These are phyloP conservation scores for Lophura nycthemera DNA, from an alignment of 2,113 vertebrate genomes.

Conservation along the genomic window DNA sequence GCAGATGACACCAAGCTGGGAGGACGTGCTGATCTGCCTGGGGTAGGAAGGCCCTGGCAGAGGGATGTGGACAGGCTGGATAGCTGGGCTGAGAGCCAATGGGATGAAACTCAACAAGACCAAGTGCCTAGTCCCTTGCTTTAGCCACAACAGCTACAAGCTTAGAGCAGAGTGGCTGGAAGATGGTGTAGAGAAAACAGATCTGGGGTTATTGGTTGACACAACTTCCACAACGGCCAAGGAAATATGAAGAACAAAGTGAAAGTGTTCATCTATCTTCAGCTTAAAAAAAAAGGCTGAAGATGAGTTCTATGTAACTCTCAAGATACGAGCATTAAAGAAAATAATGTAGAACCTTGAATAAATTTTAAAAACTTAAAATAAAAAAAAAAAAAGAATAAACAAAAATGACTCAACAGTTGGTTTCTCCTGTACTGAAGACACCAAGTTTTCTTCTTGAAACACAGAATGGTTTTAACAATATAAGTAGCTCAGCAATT, in stretches of 20 bases:
- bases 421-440: not conserved
- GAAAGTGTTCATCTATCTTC: not conserved
- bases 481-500: not conserved
- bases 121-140: no score
- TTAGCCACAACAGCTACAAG: no score
- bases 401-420: fast-evolving
- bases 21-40: no score
- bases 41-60: no score
- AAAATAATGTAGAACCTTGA: not conserved
- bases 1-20: no score
- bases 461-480: not conserved
- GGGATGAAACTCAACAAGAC: no score
- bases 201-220: no score
- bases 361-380: not conserved
- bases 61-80: no score
- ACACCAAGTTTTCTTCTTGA: not conserved
- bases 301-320: not conserved
- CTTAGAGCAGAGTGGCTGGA: no score
- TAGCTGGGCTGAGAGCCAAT: no score
- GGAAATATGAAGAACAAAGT: not conserved
- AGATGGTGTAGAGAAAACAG: no score
- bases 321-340: not conserved
- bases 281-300: not conserved
- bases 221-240: not conserved
- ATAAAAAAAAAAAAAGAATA: not conserved